Conservation (phyloP, 2,888 invertebrate species). For the Eutolmus rufibarbis region DNA sequence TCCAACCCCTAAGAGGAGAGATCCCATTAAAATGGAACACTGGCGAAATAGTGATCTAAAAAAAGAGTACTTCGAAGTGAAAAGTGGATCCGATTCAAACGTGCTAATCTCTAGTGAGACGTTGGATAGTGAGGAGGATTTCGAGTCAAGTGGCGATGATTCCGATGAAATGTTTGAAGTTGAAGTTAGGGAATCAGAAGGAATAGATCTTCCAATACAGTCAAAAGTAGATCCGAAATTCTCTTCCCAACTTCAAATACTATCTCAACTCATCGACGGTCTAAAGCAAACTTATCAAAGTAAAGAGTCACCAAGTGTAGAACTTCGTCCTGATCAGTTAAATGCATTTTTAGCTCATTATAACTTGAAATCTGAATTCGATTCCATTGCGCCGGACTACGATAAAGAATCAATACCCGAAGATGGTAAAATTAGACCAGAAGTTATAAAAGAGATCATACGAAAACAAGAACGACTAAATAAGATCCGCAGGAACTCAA, state of each 20-base stretch:
- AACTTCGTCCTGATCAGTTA: slow-evolving; percentile 60
- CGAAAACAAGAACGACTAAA: slow-evolving; percentile 45
- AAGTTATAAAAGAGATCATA: slow-evolving; percentile 47
- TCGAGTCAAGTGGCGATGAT: slow-evolving; percentile 59
- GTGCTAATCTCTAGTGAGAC: not conserved
- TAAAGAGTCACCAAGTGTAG: slow-evolving; percentile 51
- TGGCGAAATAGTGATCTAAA: slow-evolving; percentile 1
- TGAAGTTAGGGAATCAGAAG: slow-evolving; percentile 48
- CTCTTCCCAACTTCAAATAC: slow-evolving; percentile 59
- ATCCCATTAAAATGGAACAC: not conserved
- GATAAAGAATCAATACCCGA: slow-evolving; percentile 44
- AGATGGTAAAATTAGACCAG: slow-evolving; percentile 48
- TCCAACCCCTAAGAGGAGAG: slow-evolving; percentile 10
- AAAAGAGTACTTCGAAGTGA: slow-evolving; percentile 48
- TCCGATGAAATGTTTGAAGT: slow-evolving; percentile 29
- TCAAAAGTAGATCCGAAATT: slow-evolving; percentile 57
- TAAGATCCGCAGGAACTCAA: not conserved
- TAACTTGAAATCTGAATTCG: slow-evolving; percentile 58
- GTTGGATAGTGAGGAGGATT: slow-evolving; percentile 47
- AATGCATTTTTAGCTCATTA: slow-evolving; percentile 62
- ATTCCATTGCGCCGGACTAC: slow-evolving; percentile 52
- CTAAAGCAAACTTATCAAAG: slow-evolving; percentile 57
- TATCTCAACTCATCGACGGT: slow-evolving; percentile 61
- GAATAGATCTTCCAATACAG: not conserved
- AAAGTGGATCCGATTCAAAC: slow-evolving; percentile 36